Conservation (phyloP, 2,888 invertebrate genomes). For the Chymomyza procnemis region DNA sequence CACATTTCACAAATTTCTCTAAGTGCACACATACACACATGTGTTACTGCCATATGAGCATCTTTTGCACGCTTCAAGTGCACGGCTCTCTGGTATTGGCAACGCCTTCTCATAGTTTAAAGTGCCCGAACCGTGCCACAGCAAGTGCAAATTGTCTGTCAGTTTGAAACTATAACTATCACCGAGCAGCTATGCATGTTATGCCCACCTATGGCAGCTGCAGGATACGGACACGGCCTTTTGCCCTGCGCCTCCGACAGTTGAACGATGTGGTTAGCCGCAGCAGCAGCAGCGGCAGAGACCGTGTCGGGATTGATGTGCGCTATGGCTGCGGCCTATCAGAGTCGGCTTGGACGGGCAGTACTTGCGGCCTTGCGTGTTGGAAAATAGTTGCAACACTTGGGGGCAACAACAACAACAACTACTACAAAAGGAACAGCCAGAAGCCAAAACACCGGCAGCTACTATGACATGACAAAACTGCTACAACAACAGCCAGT, state of each 20-base stretch:
- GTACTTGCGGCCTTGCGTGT: slow-evolving; percentile 45
- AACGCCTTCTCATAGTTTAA: slow-evolving; percentile 40
- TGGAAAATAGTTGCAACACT: slow-evolving; percentile 36
- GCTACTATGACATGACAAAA: slow-evolving; percentile 19
- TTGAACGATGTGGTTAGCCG: slow-evolving; percentile 51
- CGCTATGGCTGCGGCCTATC: slow-evolving; percentile 14
- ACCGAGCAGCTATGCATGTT: background rate
- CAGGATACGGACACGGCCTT: slow-evolving; percentile 12
- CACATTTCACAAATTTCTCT: background rate
- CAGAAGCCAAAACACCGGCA: slow-evolving; percentile 46
- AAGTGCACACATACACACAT: slow-evolving; percentile 24
- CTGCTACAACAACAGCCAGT: slow-evolving; percentile 4
- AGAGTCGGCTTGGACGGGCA: background rate
- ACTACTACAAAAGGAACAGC: slow-evolving; percentile 26
- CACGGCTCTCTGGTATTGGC: slow-evolving; percentile 14
- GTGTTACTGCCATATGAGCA: slow-evolving; percentile 24
- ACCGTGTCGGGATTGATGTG: slow-evolving; percentile 42
- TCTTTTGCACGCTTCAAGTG: slow-evolving; percentile 50
- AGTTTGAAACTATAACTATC: background rate
- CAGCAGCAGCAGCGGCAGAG: slow-evolving; percentile 36
- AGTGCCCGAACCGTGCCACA: slow-evolving; percentile 14
- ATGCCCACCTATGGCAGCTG: slow-evolving; percentile 6
- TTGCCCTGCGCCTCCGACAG: background rate
- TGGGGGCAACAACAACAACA: slow-evolving; percentile 15
- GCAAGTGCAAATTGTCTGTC: slow-evolving; percentile 45